phyloP scores from a whole-genome alignment of 2,888 invertebrate species.

The Pammene aurita region DNA sequence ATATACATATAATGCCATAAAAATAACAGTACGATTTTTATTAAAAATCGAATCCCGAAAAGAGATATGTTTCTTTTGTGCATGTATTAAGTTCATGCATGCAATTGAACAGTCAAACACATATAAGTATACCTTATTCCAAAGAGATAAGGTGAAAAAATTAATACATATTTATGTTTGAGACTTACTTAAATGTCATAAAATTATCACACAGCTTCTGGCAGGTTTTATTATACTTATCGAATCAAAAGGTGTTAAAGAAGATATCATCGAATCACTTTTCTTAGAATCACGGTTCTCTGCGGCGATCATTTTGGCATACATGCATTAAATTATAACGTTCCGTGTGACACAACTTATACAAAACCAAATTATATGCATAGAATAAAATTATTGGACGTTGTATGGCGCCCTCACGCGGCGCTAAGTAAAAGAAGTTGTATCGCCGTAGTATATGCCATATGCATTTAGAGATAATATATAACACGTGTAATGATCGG shows the following conservation, averaged over 20 bases:
- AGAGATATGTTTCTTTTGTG: conserved; percentile 6
- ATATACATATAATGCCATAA: background rate
- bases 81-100: background rate
- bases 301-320: conserved; percentile 13
- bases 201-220: conserved; percentile 23
- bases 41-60: conserved; percentile 1
- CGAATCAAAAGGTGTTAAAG: conserved; percentile 15
- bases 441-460: conserved; percentile 8
- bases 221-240: conserved; percentile 24
- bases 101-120: background rate
- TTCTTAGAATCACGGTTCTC: conserved; percentile 15
- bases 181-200: background rate
- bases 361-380: conserved; percentile 25
- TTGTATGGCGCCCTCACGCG: conserved; percentile 15
- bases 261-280: conserved; percentile 24
- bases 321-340: conserved; percentile 21
- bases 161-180: background rate
- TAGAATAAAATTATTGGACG: conserved; percentile 21
- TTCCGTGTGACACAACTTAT: conserved; percentile 2
- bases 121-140: background rate
- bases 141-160: background rate
- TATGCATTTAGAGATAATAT: background rate
- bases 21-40: background rate
- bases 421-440: conserved; percentile 24
- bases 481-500: background rate